These are phyloP conservation scores for Ferdinandea cuprea DNA, from an alignment of 2,888 invertebrate genomes.

Conservation along the genomic window DNA sequence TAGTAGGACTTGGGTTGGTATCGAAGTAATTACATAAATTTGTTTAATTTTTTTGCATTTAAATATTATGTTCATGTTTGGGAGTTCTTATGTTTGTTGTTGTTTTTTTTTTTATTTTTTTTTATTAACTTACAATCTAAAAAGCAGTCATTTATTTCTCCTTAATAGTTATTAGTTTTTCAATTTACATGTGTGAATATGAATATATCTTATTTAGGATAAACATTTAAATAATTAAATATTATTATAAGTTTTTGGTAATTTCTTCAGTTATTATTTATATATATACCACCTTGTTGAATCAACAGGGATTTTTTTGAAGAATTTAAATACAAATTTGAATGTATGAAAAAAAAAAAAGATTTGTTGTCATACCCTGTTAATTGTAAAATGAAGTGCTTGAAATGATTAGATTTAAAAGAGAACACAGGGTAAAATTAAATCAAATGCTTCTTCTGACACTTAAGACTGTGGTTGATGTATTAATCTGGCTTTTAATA, in stretches of 20 bases:
- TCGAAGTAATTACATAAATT: constrained; percentile 56
- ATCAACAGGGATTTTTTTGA: constrained; percentile 4
- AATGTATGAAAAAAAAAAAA: neutral
- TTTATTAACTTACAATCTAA: constrained; percentile 78
- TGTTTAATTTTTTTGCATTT: constrained; percentile 77
- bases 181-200: constrained; percentile 72
- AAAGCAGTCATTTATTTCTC: constrained; percentile 83
- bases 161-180: constrained; percentile 79
- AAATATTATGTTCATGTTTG: constrained; percentile 71
- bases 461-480: too few relatives aligned
- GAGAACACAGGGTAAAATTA: too few relatives aligned
- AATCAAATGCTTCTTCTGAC: too few relatives aligned
- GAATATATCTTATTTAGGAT: constrained; percentile 64
- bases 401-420: too few relatives aligned
- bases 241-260: constrained; percentile 15
- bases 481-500: too few relatives aligned
- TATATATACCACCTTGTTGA: constrained; percentile 13
- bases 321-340: neutral
- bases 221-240: constrained; percentile 30
- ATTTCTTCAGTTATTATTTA: constrained; percentile 10
- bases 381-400: too few relatives aligned
- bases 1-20: constrained; percentile 42
- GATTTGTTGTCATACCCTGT: neutral
- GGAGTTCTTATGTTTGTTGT: neutral
- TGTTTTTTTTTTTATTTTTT: constrained; percentile 16